phyloP scores from a whole-genome alignment of 2,888 invertebrate species.

The Argyresthia goedartella region DNA sequence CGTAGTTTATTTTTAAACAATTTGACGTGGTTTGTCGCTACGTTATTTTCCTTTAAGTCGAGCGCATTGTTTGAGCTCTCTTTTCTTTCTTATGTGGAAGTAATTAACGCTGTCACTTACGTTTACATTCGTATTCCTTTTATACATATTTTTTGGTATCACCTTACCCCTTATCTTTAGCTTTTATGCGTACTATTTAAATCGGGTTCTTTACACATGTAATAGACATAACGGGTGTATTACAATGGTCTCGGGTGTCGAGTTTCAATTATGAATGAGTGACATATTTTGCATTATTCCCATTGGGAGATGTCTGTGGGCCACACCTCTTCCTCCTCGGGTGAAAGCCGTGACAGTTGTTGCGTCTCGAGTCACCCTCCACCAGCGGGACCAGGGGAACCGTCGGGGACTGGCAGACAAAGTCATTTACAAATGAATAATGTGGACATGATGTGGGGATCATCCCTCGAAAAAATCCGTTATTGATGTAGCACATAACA shows the following conservation, averaged over 20 bases:
- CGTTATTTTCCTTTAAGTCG: no score
- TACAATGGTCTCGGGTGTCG: conserved; percentile 22
- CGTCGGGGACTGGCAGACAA: neutral
- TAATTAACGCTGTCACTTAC: no score
- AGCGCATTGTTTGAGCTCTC: no score
- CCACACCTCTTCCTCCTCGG: conserved; percentile 59
- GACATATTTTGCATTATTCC: conserved; percentile 30
- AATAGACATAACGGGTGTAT: neutral
- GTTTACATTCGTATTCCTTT: no score
- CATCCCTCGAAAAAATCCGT: neutral
- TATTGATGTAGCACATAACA: conserved; percentile 1
- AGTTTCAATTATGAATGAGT: conserved; percentile 34
- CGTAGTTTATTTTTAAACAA: no score
- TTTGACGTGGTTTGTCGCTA: no score
- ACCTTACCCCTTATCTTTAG: no score
- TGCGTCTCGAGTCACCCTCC: conserved; percentile 36
- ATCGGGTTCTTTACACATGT: neutral
- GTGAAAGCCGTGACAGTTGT: conserved; percentile 47
- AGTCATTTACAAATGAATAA: neutral
- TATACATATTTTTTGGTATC: no score
- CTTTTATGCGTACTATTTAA: no score
- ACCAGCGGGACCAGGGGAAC: conserved; percentile 6
- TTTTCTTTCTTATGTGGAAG: no score
- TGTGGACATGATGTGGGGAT: neutral
- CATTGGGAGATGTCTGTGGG: conserved; percentile 47